A percentile compares a stretch with the other conserved stretches of the same genome.
These are phyloP conservation scores for Heliothis subflexa DNA, from an alignment of 1,140 invertebrate species.

Conservation along the genomic window DNA sequence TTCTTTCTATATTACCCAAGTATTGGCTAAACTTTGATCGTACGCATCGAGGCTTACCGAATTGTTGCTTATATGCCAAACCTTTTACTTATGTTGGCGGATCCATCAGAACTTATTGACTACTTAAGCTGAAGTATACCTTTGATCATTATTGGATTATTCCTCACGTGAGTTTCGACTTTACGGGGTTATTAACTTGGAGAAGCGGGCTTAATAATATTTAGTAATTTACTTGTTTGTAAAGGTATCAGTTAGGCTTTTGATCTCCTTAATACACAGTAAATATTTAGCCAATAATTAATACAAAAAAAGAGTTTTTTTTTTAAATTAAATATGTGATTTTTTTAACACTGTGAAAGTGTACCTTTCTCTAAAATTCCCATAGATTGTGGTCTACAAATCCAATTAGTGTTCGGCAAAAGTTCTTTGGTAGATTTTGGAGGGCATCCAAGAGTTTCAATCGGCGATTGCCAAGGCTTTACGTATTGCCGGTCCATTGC, in stretches of 20 bases:
- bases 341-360: neutral
- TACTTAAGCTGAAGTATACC: constrained; percentile 5
- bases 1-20: constrained; percentile 20
- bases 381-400: constrained; percentile 66
- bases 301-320: too few species aligned
- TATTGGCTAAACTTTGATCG: constrained; percentile 29
- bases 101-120: constrained; percentile 10
- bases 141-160: constrained; percentile 33
- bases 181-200: neutral
- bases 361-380: constrained; percentile 51
- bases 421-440: constrained; percentile 73
- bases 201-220: constrained; percentile 6
- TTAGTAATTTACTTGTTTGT: neutral
- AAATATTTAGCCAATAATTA: too few species aligned
- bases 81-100: constrained; percentile 21
- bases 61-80: constrained; percentile 19
- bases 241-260: too few species aligned
- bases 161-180: neutral
- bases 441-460: constrained; percentile 71
- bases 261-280: too few species aligned
- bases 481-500: constrained; percentile 59
- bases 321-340: too few species aligned
- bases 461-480: constrained; percentile 69
- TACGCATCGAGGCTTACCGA: constrained; percentile 22
- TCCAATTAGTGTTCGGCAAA: constrained; percentile 78